Evolutionary conservation across 2,797 vertebrate genomes (phyloP).

Genomic region (Schizopygopsis pylzovi): DNA sequence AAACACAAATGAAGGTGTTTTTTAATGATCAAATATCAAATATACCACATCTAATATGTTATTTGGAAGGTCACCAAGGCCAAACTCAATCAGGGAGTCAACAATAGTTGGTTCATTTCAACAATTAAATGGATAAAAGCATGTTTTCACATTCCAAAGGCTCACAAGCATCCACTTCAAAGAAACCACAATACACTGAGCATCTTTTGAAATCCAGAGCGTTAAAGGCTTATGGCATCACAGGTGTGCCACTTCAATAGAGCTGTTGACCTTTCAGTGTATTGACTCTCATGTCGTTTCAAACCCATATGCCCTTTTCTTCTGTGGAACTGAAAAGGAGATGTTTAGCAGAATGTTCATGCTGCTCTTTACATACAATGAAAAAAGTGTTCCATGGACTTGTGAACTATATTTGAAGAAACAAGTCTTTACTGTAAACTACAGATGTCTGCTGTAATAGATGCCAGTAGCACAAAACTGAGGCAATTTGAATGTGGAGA

Average conservation of each 20-base stretch:
- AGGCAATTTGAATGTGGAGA: neutral
- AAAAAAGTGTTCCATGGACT: neutral
- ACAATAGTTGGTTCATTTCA: neutral
- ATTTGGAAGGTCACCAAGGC: neutral
- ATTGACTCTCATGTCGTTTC: neutral
- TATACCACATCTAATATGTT: slow-evolving; percentile 6
- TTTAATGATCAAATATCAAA: neutral
- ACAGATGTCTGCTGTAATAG: neutral
- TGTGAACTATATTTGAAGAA: neutral
- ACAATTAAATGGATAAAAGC: slow-evolving; percentile 18
- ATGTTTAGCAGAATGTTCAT: neutral
- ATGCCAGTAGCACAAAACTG: neutral
- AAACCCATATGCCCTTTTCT: neutral
- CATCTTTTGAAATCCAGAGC: slow-evolving; percentile 15
- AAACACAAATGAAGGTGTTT: neutral
- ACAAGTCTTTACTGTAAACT: neutral
- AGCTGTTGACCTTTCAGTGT: slow-evolving; percentile 1
- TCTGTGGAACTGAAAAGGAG: neutral
- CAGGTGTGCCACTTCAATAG: slow-evolving; percentile 41
- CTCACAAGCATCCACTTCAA: slow-evolving; percentile 18
- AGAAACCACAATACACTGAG: slow-evolving; percentile 21
- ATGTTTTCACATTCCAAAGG: slow-evolving; percentile 15
- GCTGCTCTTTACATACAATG: neutral
- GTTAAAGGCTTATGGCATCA: slow-evolving; percentile 9
- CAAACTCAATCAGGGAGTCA: neutral